Percentiles rank a stretch among this genome's conserved stretches.
phyloP scores from a whole-genome alignment of 2,797 vertebrate genomes.

The Chaetodon trifasciatus region DNA sequence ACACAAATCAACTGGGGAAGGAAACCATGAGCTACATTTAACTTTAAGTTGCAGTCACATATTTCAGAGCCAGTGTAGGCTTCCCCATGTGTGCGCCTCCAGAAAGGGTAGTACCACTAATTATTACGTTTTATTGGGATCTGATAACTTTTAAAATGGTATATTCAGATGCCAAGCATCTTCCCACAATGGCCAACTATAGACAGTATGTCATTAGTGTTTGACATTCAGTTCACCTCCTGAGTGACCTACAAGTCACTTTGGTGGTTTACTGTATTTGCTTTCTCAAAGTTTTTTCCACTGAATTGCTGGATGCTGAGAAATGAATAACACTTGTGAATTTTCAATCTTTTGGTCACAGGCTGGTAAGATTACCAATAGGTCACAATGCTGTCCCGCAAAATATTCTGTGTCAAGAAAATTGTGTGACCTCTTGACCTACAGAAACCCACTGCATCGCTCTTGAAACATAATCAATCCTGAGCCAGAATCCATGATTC shows the following conservation, averaged over 20 bases:
- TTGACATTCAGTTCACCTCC: not conserved
- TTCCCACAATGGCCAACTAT: not conserved
- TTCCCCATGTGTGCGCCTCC: not conserved
- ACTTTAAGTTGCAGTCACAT: not conserved
- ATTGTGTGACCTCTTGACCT: not conserved
- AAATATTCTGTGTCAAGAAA: not conserved
- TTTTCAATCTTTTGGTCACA: constrained; percentile 7
- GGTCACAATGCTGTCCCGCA: not conserved
- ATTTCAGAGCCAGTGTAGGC: not conserved
- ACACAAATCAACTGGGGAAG: not conserved
- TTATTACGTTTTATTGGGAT: not conserved
- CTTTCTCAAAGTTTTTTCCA: not conserved
- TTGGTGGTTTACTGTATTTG: not conserved
- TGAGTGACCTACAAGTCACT: constrained; percentile 4
- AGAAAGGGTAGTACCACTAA: not conserved
- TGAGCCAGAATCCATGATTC: not conserved
- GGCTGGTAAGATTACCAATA: constrained; percentile 3
- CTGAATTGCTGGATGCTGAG: not conserved
- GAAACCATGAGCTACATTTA: not conserved
- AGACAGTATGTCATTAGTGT: not conserved
- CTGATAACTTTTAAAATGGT: not conserved
- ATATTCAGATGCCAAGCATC: not conserved
- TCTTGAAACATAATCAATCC: not conserved
- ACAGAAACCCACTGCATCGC: not conserved
- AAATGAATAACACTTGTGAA: not conserved